These are phyloP conservation scores for Ptychoptera contaminata DNA, from an alignment of 2,888 invertebrate species.

Conservation along the genomic window DNA sequence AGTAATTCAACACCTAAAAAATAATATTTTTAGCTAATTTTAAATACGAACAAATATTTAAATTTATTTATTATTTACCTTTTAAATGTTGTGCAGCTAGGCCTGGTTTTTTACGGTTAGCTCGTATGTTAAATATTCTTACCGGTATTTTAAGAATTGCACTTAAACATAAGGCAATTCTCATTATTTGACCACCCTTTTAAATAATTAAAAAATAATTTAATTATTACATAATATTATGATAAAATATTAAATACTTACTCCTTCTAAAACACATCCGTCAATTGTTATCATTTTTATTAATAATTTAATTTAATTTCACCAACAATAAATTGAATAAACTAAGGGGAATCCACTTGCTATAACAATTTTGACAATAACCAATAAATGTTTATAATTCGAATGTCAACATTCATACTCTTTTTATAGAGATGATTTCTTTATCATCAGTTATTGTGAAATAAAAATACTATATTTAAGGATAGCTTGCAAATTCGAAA, in stretches of 20 bases:
- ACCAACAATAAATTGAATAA: background rate
- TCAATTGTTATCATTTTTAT: constrained; percentile 44
- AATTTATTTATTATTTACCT: constrained; percentile 39
- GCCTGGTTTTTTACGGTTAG: constrained; percentile 66
- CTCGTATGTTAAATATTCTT: constrained; percentile 62
- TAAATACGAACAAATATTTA: too few relatives aligned
- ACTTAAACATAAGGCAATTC: constrained; percentile 65
- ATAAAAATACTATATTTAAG: too few relatives aligned
- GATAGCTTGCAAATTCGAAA: too few relatives aligned
- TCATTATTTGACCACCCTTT: constrained; percentile 84
- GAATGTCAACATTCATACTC: too few relatives aligned
- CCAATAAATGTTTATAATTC: too few relatives aligned
- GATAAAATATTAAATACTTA: constrained; percentile 27
- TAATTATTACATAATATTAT: constrained; percentile 1
- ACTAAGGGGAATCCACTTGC: too few relatives aligned
- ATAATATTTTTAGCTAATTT: background rate
- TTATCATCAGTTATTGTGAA: too few relatives aligned
- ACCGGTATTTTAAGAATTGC: constrained; percentile 57
- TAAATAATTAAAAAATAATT: background rate
- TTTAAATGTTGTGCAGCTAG: constrained; percentile 66
- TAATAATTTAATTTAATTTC: constrained; percentile 1
- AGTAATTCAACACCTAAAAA: constrained; percentile 53
- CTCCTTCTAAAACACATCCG: constrained; percentile 67
- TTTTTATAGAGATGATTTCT: too few relatives aligned
- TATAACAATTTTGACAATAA: too few relatives aligned